A percentile compares a stretch with the other conserved stretches of the same genome.
phyloP scores from a whole-genome alignment of 2,797 vertebrate species.

The Myotis planiceps region DNA sequence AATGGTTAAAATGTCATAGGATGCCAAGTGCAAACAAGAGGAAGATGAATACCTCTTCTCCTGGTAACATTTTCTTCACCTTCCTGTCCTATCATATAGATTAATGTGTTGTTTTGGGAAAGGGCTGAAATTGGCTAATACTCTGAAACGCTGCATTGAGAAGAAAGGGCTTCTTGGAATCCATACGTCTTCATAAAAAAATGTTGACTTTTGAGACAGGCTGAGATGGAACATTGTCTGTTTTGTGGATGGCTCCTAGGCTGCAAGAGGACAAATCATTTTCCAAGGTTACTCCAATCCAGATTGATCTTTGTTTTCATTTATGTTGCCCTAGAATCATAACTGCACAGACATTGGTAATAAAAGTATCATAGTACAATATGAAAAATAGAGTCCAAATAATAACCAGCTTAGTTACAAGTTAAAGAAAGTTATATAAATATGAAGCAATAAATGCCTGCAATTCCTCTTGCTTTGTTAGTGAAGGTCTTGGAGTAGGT shows the following conservation, averaged over 20 bases:
- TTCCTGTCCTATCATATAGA: slow-evolving; percentile 51
- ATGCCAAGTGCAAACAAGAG: slow-evolving; percentile 56
- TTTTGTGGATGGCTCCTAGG: not conserved
- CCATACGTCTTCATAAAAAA: slow-evolving; percentile 60
- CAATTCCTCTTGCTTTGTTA: not conserved
- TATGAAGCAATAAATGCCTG: not conserved
- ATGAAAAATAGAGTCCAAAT: not conserved
- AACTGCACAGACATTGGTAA: not conserved
- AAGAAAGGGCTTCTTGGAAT: slow-evolving; percentile 46
- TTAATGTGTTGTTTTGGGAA: slow-evolving; percentile 63
- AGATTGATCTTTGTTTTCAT: not conserved
- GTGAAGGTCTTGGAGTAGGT: not conserved
- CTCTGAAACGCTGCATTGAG: slow-evolving; percentile 8
- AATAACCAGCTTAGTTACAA: not conserved
- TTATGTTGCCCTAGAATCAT: not conserved
- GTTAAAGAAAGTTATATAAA: not conserved
- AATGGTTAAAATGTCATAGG: slow-evolving; percentile 59
- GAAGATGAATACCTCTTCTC: slow-evolving; percentile 58
- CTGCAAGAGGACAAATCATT: not conserved
- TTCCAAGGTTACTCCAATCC: not conserved
- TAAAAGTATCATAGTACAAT: not conserved
- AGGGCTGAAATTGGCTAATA: slow-evolving; percentile 52
- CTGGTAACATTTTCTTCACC: slow-evolving; percentile 47
- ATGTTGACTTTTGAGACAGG: slow-evolving; percentile 9
- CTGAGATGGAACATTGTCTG: not conserved